A percentile compares a stretch with the other conserved stretches of the same genome.
These are phyloP conservation scores for Cosmorhoe ocellata DNA, from an alignment of 2,888 invertebrate genomes.

Conservation along the genomic window DNA sequence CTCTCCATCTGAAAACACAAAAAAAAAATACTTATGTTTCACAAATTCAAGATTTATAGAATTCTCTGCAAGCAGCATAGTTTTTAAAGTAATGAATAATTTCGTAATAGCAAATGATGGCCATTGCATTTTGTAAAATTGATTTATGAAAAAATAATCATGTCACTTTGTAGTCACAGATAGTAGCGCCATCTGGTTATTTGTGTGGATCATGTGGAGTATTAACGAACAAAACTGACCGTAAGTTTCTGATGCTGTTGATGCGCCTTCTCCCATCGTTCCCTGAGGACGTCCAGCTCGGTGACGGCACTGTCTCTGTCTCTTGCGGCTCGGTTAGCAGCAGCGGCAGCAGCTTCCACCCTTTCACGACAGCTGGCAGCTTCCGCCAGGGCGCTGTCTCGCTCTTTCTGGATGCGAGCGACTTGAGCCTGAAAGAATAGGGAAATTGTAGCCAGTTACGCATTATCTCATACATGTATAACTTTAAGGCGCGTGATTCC, in stretches of 20 bases:
- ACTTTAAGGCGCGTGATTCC: too few species aligned
- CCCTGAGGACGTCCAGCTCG: constrained; percentile 93
- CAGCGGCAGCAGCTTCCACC: constrained; percentile 90
- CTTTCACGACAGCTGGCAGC: constrained; percentile 91
- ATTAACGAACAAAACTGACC: constrained; percentile 64
- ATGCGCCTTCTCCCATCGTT: constrained; percentile 94
- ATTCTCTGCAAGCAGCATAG: too few species aligned
- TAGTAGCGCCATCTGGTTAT: too few species aligned
- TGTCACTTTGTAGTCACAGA: too few species aligned
- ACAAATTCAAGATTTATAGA: too few species aligned
- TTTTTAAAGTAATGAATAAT: too few species aligned
- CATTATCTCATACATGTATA: too few species aligned
- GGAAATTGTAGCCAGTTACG: neutral
- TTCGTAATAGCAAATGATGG: too few species aligned
- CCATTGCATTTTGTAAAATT: too few species aligned
- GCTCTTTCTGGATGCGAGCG: constrained; percentile 92
- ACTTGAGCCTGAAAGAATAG: constrained; percentile 84
- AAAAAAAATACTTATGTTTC: too few species aligned
- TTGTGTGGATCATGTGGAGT: too few species aligned
- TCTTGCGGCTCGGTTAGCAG: constrained; percentile 90
- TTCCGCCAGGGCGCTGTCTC: constrained; percentile 91
- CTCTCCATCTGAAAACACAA: constrained; percentile 87
- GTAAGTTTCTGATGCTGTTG: constrained; percentile 92
- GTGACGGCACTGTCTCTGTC: constrained; percentile 93
- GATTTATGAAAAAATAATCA: too few species aligned